Base-by-base conservation (phyloP, 1,140 invertebrate species). In the Hyles vespertilio region DNA sequence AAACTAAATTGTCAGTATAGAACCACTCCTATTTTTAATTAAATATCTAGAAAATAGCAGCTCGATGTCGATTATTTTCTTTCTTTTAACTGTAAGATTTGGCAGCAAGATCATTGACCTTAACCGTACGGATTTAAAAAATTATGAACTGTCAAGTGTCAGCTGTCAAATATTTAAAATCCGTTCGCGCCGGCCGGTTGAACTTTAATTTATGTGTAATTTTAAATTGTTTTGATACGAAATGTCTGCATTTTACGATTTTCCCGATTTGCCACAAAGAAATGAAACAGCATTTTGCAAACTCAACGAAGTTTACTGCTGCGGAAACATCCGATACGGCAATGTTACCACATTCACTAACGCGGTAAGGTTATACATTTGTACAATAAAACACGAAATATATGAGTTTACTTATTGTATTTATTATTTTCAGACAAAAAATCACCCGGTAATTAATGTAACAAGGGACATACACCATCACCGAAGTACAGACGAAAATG, bases 281-380 rank as follows among this genome's bases (percentile, higher is more conserved):
- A 76, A 82, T 22, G 85, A 90, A 50, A 80, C 79, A 5, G 74
- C 82, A 11, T 79, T 85, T 58, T 88, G 85, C 63, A 84, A 84
- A 72, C 66, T 89, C 58, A 89, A 89, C 58, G 87, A 87, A 70
- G 77, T 84, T 4, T 86, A 86, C 56, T 89, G 85, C 33, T 87
- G 81, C 61, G 86, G 69, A 32, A 81, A 85, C 53, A 61, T 63
- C 22, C 71, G 76, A 32, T 86, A 86, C 66, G 87, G 84, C 43
- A 82, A 83, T 67, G 79, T 89, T 59, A 67, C 83, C 45, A 87
- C 83, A 46, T 89, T 89, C 72, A 89, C 88, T 22, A 87, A 87
- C 62, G 69, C 84, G 70, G 88, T 89, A 81, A 84, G 81, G 77
- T 87, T 84, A 88, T 52, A 9, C 43, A 54, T 51, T 60, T 49